Base-by-base conservation (phyloP, 2,113 vertebrate genomes). In the Alethe castanea region DNA sequence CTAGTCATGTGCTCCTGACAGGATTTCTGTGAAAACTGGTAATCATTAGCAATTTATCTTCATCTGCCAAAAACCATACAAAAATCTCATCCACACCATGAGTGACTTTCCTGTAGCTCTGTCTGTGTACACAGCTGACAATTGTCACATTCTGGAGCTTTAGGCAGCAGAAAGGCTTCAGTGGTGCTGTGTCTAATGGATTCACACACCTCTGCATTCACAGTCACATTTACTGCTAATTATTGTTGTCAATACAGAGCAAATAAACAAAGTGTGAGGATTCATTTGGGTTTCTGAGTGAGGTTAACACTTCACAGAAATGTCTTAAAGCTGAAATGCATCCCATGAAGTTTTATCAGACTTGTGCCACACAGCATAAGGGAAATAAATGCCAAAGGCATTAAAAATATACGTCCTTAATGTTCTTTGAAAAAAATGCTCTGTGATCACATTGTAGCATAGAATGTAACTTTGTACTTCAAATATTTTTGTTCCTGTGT, bases 221-320 rank as follows among this genome's bases (percentile, higher is more conserved):
- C 24, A 77, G 83, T 88, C 70, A 86, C 73, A 81, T 82, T 92
- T 80, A 59, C 85, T 88, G 50, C 38, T 88, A 92, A 93, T 94
- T 83, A 66, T 9, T 86, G 44, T 59, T 83, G 42, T n/a, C 50
- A 70, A 7, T 70, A 62, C 23, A 77, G 38, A 83, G 29, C 33
- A 90, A 70, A 35, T 6, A 90, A 80, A 57, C 0, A 0, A 92
- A 69, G 7, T 35, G 36, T 52, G 67, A 59, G 25, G 36, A 73
- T 83, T 57, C 6, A 5, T 82, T 38, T 83, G 82, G 35, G n/a
- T 88, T 88, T 83, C 54, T 72, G 38, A 83, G 74, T 8, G 6
- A 88, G 14, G 13, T 6, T 24, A 88, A 59, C 8, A 15, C 18
- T 80, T 66, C 35, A n/a, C 7, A 84, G 77, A 24, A 74, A 3